Base-by-base conservation (phyloP, 2,888 invertebrate genomes). In the Melangyna quadrimaculata region DNA sequence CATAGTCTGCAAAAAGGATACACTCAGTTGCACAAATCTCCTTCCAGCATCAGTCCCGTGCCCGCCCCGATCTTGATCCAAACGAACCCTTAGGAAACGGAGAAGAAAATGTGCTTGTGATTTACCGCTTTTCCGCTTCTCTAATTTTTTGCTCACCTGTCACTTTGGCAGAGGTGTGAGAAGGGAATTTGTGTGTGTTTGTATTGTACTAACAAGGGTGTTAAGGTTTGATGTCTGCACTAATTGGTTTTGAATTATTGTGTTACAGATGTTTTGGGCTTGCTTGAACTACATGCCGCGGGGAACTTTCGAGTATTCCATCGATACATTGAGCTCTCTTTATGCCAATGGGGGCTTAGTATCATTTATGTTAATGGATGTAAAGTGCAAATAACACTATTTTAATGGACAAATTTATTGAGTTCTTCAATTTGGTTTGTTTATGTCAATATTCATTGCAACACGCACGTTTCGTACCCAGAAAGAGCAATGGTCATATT, bases 241-340 rank as follows among this genome's bases (percentile, higher is more conserved):
- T 84, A 84, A 84, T 79, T 67, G 84, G 67, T 80, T 84, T 61
- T 80, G 72, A 59, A 75, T 65, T 80, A n/a, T n/a, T n/a, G n/a
- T n/a, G 84, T 84, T 72, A 69, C 59, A 75, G 73, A 75, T 43
- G 43, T 65, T 55, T 67, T 57, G 35, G 37, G 37, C 14, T 37
- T 24, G 35, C 8, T 35, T 6, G 22, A 57, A 1, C 9, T 27
- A 22, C 1, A 24, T 29, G n/a, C 17, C 17, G 17, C 17, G 4
- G 4, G 55, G 29, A 1, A 19, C 10, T 55, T 17, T 32, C 10
- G n/a, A 55, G 10, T 17, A 17, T 9, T 55, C 10, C 9, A 55
- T 17, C 1, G 12, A 29, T 32, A 17, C 17, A 17, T 24, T 5
- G 4, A 55, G 9, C 17, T 27, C 17, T 27, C 14, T 51, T 27